Base-by-base conservation (phyloP, 2,888 invertebrate genomes). In the Sclerodermus sp. region DNA sequence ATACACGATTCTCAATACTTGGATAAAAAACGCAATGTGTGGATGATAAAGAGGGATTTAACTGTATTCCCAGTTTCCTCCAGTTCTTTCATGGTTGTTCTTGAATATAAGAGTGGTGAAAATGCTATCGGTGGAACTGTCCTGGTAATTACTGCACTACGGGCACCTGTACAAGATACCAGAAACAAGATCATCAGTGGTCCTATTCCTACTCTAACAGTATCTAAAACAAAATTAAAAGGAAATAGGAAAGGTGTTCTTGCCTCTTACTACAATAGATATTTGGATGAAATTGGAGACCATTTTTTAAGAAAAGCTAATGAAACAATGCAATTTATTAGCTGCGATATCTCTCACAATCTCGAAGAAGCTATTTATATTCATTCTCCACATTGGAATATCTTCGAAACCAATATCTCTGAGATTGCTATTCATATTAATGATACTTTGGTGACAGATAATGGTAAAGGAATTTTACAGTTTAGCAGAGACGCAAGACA, bases 401-500 rank as follows among this genome's bases (percentile, higher is more conserved):
- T 91, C 38, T 88, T 88, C 55, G 84, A 86, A 2, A 91, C 93
- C 53, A 93, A 94, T 70, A 84, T 96, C 44, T 93, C 94, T 0
- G 93, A 95, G 81, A 89, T 97, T 42, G 89, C 90, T 0, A 87
- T 97, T 57, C 91, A 91, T 80, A 84, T 99, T 1, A 95, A 96
- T 66, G 87, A 87, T 60, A 90, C 90, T 44, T 81, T 89, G 51
- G 90, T 99, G 34, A 87, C 87, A 0, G 90, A 93, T 67, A 99
- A 99, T 74, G 90, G 90, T 0, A 86, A 85, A 73, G 94, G 96
- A 12, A 87, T 97, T 55, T 84, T 86, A 47, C 96, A 97, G 66
- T 90, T 92, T 66, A 93, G 95, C 38, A 87, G 94, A 69, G 96
- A 99, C 78, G 85, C 98, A 64, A 86, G 96, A 62, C 91, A 94